These are phyloP conservation scores for Sylvia borin DNA, from an alignment of 2,797 vertebrate genomes.

Conservation along the genomic window DNA sequence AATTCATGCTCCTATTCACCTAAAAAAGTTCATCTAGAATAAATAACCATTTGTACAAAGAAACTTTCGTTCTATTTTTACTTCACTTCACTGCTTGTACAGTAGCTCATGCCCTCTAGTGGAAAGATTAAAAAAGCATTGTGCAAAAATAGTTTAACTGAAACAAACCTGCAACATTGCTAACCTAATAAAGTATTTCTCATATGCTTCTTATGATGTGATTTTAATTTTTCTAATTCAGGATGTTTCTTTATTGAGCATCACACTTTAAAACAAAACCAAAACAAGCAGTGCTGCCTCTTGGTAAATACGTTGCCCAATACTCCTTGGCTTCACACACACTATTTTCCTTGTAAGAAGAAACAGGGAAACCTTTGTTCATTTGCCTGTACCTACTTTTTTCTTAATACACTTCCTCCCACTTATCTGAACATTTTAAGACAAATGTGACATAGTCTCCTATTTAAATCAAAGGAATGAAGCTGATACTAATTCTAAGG, in stretches of 20 bases:
- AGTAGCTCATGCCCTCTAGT: slow-evolving; percentile 41
- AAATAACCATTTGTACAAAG: background rate
- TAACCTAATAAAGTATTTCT: background rate
- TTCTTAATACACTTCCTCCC: background rate
- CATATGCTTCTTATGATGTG: background rate
- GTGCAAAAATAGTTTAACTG: background rate
- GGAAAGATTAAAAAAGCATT: background rate
- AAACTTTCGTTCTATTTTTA: background rate
- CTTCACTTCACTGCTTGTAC: background rate
- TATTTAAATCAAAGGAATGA: slow-evolving; percentile 4
- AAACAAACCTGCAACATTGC: background rate
- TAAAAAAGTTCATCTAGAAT: background rate
- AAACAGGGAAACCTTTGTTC: background rate
- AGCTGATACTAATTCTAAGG: background rate
- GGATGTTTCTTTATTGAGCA: background rate
- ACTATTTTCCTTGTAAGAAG: background rate
- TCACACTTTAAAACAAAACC: background rate
- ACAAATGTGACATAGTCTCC: background rate
- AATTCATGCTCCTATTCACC: background rate
- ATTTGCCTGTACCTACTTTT: background rate
- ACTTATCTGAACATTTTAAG: background rate
- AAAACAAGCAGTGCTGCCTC: background rate
- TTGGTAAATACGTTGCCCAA: background rate
- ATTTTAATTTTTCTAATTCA: background rate
- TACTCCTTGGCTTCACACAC: background rate